phyloP scores from a whole-genome alignment of 2,888 invertebrate genomes.

The Cephus rjabovi region DNA sequence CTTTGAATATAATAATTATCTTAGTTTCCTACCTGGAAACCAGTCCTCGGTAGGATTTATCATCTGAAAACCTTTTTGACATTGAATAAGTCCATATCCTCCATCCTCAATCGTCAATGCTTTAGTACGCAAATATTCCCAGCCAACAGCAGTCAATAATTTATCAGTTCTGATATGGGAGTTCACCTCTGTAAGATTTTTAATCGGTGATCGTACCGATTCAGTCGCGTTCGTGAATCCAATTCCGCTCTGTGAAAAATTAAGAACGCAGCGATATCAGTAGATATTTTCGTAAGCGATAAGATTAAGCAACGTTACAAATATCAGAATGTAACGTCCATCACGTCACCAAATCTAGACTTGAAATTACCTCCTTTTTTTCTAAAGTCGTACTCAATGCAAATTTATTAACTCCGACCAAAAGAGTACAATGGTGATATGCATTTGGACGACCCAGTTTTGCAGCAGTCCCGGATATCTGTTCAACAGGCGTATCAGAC shows the following conservation, averaged over 20 bases:
- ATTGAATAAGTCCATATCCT: constrained; percentile 76
- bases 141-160: constrained; percentile 83
- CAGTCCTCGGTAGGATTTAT: constrained; percentile 89
- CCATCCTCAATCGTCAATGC: constrained; percentile 78
- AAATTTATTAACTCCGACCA: constrained; percentile 86
- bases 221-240: constrained; percentile 84
- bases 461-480: constrained; percentile 97
- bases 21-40: constrained; percentile 78
- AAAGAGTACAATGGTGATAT: constrained; percentile 98
- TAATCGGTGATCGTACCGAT: constrained; percentile 84
- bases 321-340: neutral
- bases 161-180: constrained; percentile 77
- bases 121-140: constrained; percentile 84
- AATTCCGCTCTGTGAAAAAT: constrained; percentile 77
- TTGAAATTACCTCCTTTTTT: constrained; percentile 77
- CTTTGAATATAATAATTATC: neutral
- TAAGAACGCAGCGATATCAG: neutral
- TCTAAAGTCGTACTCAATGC: constrained; percentile 79
- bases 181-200: constrained; percentile 84
- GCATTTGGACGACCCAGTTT: constrained; percentile 88
- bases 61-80: constrained; percentile 86
- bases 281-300: neutral
- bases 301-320: neutral
- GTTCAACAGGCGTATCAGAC: neutral
- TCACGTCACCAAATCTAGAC: neutral